These are phyloP conservation scores for Cynopterus sphinx DNA, from an alignment of 2,797 vertebrate species.

Conservation along the genomic window DNA sequence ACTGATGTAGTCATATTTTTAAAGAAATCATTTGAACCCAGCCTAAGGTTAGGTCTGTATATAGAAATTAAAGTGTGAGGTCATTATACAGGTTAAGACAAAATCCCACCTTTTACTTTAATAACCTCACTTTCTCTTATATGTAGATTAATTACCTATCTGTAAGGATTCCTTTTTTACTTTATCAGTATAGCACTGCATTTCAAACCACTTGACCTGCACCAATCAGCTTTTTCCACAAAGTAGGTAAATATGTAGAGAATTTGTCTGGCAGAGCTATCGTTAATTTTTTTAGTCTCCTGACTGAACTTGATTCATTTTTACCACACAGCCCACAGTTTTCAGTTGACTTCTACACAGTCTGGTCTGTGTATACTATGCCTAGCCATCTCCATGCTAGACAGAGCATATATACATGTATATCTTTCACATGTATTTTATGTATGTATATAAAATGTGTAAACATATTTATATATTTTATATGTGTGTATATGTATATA, in stretches of 20 bases:
- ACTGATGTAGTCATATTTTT: background rate
- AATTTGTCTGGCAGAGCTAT: background rate
- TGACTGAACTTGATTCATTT: background rate
- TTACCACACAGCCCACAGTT: background rate
- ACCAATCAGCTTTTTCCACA: background rate
- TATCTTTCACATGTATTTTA: no score
- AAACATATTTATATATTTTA: no score
- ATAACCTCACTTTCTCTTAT: background rate
- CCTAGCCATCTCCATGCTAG: background rate
- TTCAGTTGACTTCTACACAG: background rate
- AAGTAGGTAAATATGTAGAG: constrained; percentile 8
- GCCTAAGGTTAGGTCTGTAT: background rate
- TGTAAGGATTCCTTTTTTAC: background rate
- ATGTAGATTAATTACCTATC: background rate
- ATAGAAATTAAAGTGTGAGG: background rate
- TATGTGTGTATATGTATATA: no score
- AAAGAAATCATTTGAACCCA: background rate
- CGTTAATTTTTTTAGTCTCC: background rate
- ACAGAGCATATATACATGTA: no score
- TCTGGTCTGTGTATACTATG: background rate
- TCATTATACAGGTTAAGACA: background rate
- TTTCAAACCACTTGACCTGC: background rate
- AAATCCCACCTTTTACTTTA: background rate
- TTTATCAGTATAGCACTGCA: background rate
- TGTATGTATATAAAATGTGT: no score